Base-by-base conservation (phyloP, 2,888 invertebrate species). In the Prosapia bicincta region DNA sequence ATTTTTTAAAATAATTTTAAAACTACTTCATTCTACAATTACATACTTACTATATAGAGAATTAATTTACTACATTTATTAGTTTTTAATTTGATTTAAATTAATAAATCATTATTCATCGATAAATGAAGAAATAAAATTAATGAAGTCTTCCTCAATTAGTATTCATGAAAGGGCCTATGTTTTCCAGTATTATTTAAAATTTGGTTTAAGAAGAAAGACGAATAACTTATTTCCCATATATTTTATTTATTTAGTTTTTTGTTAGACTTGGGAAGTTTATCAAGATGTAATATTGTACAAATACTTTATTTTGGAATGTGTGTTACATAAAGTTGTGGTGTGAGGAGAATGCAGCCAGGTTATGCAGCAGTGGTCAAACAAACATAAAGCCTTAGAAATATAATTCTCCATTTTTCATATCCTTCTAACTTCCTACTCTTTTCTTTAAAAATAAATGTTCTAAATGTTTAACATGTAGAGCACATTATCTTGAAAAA, bases 351-450 rank as follows among this genome's bases (percentile, higher is more conserved):
- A 38, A 13, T 2, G 10, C 7, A 13, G 38, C 74, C 38, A 69
- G 73, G 74, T 74, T 54, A 74, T 68, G 65, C 74, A 43, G 13
- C 69, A 43, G 74, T 74, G 74, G 74, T 30, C 10, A 38, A 28
- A 68, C 74, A 69, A 74, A 69, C 69, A 38, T 38, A 38, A 15
- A 7, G 38, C 38, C 38, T 38, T 38, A 15, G 38, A 38, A 38
- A 38, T 38, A 13, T 9, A 38, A 38, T 15, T 38, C 38, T 38
- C 13, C 6, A 7, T 38, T 38, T 38, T 13, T 38, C 74, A 10
- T 73, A 43, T 74, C 26, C 26, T 68, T 43, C 23, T 23, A 23
- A 67, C 67, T 38, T 67, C 67, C 66, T 67, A 43, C 30, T 25
- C 15, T 24, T 71, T 26, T 26, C 10, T 26, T 69, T 23, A 28